Conservation (phyloP, 37 sponge, comb jelly and placozoan species). For the Spongilla lacustris region DNA sequence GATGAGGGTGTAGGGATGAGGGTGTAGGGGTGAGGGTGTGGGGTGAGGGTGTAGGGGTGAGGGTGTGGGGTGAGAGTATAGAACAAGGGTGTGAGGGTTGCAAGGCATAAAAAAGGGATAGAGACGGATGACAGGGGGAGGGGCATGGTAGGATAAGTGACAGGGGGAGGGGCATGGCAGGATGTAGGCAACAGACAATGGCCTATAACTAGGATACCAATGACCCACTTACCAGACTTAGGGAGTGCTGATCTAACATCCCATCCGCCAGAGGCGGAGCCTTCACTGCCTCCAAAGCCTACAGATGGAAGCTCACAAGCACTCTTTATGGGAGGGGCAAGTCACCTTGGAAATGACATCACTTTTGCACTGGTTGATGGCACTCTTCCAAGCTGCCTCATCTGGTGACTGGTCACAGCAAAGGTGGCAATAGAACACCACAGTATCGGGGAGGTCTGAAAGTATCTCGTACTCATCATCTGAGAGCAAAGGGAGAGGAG, state of each 20-base stretch:
- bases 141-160: neutral
- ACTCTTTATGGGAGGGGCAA: neutral
- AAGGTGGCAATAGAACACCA: slow-evolving; percentile 61
- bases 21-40: too few species aligned
- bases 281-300: neutral
- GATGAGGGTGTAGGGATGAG: too few species aligned
- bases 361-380: slow-evolving; percentile 28
- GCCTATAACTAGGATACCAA: too few species aligned
- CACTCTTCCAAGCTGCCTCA: slow-evolving; percentile 47
- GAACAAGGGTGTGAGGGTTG: too few species aligned
- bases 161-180: too few species aligned
- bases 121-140: neutral
- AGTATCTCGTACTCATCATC: slow-evolving; percentile 84
- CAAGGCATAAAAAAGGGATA: too few species aligned
- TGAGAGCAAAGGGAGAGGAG: neutral
- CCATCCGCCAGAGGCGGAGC: neutral
- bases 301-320: too few species aligned
- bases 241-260: neutral
- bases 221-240: neutral
- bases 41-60: too few species aligned
- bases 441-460: slow-evolving; percentile 72
- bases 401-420: slow-evolving; percentile 33
- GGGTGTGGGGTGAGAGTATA: too few species aligned
- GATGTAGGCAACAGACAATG: too few species aligned
- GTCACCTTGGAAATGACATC: slow-evolving; percentile 38